A percentile compares a stretch with the other conserved stretches of the same genome.
These are phyloP conservation scores for Pomacea maculata DNA, from an alignment of 1,140 invertebrate genomes.

Conservation along the genomic window DNA sequence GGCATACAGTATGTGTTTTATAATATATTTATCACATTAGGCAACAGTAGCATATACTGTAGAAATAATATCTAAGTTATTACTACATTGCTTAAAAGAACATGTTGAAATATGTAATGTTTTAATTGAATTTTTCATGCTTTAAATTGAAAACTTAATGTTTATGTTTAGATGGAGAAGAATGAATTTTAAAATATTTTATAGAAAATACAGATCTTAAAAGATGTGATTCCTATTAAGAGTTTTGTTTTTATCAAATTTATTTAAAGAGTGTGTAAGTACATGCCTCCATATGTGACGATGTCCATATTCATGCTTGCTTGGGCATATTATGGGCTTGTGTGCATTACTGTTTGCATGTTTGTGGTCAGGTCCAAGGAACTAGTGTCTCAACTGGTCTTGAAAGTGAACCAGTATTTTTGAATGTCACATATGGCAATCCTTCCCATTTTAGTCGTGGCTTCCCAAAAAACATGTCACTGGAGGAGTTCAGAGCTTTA, in stretches of 20 bases:
- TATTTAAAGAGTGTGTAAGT: too few species aligned
- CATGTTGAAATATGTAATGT: background rate
- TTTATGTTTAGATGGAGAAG: too few species aligned
- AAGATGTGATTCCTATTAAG: too few species aligned
- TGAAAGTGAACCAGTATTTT: conserved; percentile 46
- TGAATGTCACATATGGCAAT: conserved; percentile 48
- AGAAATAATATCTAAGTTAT: background rate
- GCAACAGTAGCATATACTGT: background rate
- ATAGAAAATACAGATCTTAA: too few species aligned
- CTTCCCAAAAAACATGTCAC: conserved; percentile 43
- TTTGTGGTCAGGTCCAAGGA: conserved; percentile 43
- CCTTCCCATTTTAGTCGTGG: conserved; percentile 34
- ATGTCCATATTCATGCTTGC: too few species aligned
- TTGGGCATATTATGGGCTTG: too few species aligned
- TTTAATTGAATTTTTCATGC: background rate
- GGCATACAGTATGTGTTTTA: conserved; percentile 39
- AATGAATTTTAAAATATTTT: too few species aligned
- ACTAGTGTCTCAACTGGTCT: conserved; percentile 36
- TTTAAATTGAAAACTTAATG: background rate
- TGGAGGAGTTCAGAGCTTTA: conserved; percentile 38
- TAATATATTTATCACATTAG: background rate
- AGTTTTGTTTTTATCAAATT: too few species aligned
- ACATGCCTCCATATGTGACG: too few species aligned
- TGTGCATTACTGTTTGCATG: background rate
- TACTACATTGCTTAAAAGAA: too few species aligned